Conservation (phyloP, 2,797 vertebrate species). For the Balearica regulorum region DNA sequence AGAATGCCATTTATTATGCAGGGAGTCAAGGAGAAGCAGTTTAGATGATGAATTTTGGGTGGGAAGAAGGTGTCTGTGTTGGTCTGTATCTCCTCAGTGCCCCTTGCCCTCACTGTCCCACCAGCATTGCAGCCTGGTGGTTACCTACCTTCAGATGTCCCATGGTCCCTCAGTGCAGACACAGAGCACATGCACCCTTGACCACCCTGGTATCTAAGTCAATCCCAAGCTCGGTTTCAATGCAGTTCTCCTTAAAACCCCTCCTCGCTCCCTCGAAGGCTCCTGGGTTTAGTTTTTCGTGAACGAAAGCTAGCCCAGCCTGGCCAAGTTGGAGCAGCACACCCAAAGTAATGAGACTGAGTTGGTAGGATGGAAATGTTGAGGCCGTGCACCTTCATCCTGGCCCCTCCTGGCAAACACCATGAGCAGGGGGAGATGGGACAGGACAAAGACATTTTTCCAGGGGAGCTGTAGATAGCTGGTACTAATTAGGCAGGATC, state of each 20-base stretch:
- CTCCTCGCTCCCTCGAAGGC: background rate
- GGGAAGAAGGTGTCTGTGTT: background rate
- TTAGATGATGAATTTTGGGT: background rate
- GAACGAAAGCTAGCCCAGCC: background rate
- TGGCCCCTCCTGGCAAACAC: background rate
- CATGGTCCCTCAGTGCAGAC: background rate
- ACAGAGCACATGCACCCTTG: rapidly evolving
- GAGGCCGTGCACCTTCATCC: background rate
- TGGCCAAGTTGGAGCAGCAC: background rate
- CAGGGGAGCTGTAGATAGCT: background rate
- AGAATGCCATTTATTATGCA: background rate
- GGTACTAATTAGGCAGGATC: background rate
- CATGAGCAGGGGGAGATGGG: background rate
- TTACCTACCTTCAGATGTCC: background rate
- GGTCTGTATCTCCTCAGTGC: background rate
- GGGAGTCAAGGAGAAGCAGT: background rate
- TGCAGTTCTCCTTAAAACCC: background rate
- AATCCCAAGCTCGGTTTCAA: background rate
- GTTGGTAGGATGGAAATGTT: background rate
- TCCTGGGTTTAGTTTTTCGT: background rate
- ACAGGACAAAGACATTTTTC: background rate
- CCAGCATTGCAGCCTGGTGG: background rate
- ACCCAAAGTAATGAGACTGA: background rate
- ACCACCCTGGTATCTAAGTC: background rate
- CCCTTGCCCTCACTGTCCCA: background rate